A percentile compares a stretch with the other conserved stretches of the same genome.
phyloP scores from a whole-genome alignment of 2,888 invertebrate genomes.

The Thecophora atra region DNA sequence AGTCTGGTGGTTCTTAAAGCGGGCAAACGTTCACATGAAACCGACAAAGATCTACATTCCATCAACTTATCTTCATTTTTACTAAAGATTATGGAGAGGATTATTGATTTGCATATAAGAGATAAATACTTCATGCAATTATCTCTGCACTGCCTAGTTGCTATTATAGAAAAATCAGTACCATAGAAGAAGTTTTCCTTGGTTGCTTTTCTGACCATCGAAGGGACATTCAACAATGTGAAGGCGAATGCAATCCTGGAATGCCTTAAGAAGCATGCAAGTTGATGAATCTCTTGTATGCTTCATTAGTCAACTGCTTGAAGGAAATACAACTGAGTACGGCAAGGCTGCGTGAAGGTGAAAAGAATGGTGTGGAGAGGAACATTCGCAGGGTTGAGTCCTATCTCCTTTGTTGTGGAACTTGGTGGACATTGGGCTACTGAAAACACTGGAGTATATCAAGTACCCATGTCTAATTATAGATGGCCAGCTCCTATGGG shows the following conservation, averaged over 20 bases:
- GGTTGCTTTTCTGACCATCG: background rate
- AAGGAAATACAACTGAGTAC: background rate
- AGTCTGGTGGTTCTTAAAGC: background rate
- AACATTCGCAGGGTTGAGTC: background rate
- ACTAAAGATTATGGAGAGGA: too few relatives aligned
- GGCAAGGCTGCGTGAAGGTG: background rate
- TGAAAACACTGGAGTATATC: background rate
- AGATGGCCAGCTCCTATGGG: background rate
- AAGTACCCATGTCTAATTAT: background rate
- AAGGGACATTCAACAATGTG: background rate
- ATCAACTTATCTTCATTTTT: background rate
- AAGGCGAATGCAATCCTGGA: too few relatives aligned
- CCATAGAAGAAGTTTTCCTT: background rate
- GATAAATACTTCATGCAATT: background rate
- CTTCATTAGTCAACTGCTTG: background rate
- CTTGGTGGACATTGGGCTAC: background rate
- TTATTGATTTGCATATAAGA: background rate
- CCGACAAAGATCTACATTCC: slow-evolving; percentile 4
- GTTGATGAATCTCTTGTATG: background rate
- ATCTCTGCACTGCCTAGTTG: background rate
- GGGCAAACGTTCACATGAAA: background rate
- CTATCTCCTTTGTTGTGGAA: background rate
- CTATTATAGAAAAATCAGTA: background rate
- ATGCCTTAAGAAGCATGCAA: too few relatives aligned
- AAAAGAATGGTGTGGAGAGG: slow-evolving; percentile 12